Conservation (phyloP, 2,113 vertebrate genomes). For the Elephas maximus region DNA sequence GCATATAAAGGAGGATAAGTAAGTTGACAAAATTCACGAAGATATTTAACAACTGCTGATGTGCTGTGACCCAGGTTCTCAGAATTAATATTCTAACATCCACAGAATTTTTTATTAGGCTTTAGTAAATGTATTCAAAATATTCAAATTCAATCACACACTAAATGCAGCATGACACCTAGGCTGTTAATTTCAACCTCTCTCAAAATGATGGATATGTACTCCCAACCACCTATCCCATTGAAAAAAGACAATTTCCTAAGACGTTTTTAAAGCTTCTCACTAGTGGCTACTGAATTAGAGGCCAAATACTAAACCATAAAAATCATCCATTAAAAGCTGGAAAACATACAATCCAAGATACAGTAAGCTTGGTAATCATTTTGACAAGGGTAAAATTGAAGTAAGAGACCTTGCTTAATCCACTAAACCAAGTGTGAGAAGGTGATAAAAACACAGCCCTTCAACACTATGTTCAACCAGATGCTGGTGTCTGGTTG, state of each 20-base stretch:
- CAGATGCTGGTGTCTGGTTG: neutral
- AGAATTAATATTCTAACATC: constrained; percentile 55
- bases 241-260: constrained; percentile 65
- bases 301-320: constrained; percentile 62
- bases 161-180: neutral
- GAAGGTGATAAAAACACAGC: neutral
- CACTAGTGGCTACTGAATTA: constrained; percentile 53
- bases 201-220: constrained; percentile 13
- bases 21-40: constrained; percentile 48
- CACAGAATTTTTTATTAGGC: constrained; percentile 59
- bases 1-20: neutral
- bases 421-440: constrained; percentile 41
- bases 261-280: constrained; percentile 56
- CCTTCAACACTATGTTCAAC: neutral
- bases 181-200: constrained; percentile 56
- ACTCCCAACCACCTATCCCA: constrained; percentile 57
- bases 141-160: constrained; percentile 66
- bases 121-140: constrained; percentile 70
- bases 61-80: neutral
- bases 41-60: constrained; percentile 50
- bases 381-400: constrained; percentile 77
- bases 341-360: constrained; percentile 55
- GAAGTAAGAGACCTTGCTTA: constrained; percentile 67
- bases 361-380: constrained; percentile 72
- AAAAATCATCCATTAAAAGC: constrained; percentile 68